phyloP scores from a whole-genome alignment of 2,888 invertebrate genomes.

The Leptarthrus brevirostris region DNA sequence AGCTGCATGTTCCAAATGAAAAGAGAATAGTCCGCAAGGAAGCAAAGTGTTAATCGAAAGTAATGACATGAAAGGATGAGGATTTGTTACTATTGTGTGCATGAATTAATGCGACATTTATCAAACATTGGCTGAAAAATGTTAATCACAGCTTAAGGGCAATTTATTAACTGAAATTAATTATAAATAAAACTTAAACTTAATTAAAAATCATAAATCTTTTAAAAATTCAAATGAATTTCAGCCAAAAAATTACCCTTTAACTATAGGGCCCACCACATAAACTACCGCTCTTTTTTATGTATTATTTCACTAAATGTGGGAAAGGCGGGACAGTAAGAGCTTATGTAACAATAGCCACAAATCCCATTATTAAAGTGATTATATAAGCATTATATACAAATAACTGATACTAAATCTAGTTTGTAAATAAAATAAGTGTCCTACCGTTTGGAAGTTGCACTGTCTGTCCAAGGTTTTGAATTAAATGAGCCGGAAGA shows the following conservation, averaged over 20 bases:
- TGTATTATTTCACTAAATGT: neutral
- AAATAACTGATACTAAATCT: neutral
- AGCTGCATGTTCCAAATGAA: slow-evolving; percentile 51
- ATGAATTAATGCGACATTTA: slow-evolving; percentile 20
- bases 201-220: too few species aligned
- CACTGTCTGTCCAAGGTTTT: slow-evolving; percentile 76
- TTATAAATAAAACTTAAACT: too few species aligned
- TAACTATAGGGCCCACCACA: too few species aligned
- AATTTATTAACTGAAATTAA: neutral
- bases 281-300: too few species aligned
- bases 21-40: slow-evolving; percentile 47
- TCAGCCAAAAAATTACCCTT: too few species aligned
- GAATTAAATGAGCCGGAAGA: slow-evolving; percentile 77
- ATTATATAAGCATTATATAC: too few species aligned
- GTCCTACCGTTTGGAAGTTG: slow-evolving; percentile 73
- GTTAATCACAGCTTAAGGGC: slow-evolving; percentile 23
- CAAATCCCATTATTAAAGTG: slow-evolving; percentile 46
- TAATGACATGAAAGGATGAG: slow-evolving; percentile 39
- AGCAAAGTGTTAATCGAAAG: slow-evolving; percentile 52
- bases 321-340: neutral
- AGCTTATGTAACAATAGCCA: slow-evolving; percentile 41
- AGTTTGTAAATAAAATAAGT: neutral
- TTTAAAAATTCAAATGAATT: too few species aligned
- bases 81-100: slow-evolving; percentile 51
- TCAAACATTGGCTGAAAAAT: slow-evolving; percentile 27